These are phyloP conservation scores for Lordiphosa andalusiaca DNA, from an alignment of 2,888 invertebrate species.

Conservation along the genomic window DNA sequence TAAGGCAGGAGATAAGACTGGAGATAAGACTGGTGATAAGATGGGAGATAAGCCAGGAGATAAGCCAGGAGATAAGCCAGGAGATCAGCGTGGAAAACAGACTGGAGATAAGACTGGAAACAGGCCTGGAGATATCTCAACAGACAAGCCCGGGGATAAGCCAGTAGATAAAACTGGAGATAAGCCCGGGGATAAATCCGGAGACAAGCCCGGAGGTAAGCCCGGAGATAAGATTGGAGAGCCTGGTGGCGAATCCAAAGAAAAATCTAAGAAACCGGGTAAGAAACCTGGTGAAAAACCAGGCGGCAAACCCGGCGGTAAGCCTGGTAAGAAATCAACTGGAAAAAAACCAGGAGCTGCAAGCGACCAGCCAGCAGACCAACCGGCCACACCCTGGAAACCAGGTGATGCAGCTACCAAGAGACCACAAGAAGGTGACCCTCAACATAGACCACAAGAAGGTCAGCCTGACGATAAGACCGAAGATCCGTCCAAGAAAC, in stretches of 20 bases:
- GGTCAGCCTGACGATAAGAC: too few relatives aligned
- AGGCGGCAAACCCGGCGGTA: too few relatives aligned
- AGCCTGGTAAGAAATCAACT: too few relatives aligned
- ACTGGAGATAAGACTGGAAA: not conserved
- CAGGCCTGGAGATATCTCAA: not conserved
- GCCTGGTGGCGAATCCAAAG: too few relatives aligned
- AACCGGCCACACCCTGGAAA: not conserved
- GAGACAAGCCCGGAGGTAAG: too few relatives aligned
- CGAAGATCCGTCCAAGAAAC: too few relatives aligned
- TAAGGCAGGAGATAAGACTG: not conserved
- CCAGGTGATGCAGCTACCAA: not conserved
- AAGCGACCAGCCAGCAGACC: not conserved
- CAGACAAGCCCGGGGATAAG: not conserved
- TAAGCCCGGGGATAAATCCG: too few relatives aligned
- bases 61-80: not conserved
- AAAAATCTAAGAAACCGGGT: too few relatives aligned
- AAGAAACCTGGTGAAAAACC: too few relatives aligned
- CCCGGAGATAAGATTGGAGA: too few relatives aligned
- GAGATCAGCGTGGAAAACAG: too few relatives aligned
- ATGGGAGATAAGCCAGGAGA: not conserved
- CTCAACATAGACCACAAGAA: not conserved
- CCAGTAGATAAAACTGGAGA: too few relatives aligned
- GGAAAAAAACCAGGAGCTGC: not conserved
- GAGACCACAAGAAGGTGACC: not conserved
- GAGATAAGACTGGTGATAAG: not conserved